Evolutionary conservation across 1,140 invertebrate species (phyloP).

Genomic region (Diorhabda elongata): DNA sequence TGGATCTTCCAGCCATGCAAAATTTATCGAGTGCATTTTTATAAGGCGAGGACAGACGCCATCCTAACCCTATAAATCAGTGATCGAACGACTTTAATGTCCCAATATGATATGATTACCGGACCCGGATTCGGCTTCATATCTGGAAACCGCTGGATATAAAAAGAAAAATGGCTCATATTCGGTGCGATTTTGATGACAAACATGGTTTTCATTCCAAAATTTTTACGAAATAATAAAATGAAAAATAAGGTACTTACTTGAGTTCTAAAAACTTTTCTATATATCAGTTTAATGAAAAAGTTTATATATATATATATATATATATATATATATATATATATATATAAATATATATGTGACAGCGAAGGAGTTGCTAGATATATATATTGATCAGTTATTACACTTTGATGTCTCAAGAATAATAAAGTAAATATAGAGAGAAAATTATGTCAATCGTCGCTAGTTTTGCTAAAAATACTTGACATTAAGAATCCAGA

Average conservation of each 20-base stretch:
- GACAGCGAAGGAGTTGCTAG: no score
- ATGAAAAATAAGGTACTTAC: neutral
- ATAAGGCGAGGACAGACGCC: constrained; percentile 30
- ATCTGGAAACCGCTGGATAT: constrained; percentile 17
- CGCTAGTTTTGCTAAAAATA: no score
- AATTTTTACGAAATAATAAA: neutral
- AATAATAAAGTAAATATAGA: no score
- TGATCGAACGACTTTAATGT: constrained; percentile 39
- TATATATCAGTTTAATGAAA: no score
- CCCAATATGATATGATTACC: constrained; percentile 35
- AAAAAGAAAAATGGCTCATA: constrained; percentile 15
- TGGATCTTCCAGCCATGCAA: constrained; percentile 16
- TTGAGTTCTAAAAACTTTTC: no score
- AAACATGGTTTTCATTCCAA: constrained; percentile 2
- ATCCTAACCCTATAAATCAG: constrained; percentile 36
- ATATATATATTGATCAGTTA: no score
- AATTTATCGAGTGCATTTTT: constrained; percentile 37
- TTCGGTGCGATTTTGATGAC: constrained; percentile 1
- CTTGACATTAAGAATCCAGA: no score
- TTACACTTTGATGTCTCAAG: no score
- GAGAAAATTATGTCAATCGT: no score
- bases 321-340: no score
- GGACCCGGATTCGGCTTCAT: constrained; percentile 14
- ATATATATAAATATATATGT: no score
- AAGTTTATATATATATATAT: no score